Conservation (phyloP, 2,797 vertebrate species). For the Acanthis flammea region DNA sequence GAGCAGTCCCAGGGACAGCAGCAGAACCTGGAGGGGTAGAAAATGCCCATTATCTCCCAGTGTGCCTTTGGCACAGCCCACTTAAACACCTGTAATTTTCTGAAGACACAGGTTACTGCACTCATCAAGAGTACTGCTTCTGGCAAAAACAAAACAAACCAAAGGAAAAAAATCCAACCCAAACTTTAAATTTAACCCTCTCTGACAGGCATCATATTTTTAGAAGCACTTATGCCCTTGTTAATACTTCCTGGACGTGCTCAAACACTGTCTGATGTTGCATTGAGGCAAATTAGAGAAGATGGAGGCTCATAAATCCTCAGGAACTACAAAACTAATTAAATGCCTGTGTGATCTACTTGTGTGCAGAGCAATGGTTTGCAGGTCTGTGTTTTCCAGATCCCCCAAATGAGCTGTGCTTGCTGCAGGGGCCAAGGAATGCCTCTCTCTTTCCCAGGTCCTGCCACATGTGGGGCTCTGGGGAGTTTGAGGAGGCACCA, state of each 20-base stretch:
- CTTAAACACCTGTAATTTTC: slow-evolving; percentile 53
- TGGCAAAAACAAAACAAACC: background rate
- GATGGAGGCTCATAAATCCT: slow-evolving; percentile 7
- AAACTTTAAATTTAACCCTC: slow-evolving; percentile 4
- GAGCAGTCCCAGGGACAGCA: background rate
- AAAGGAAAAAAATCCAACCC: background rate
- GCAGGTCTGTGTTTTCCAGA: background rate
- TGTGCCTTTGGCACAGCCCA: background rate
- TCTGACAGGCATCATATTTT: background rate
- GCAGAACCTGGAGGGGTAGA: slow-evolving; percentile 32
- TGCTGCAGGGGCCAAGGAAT: background rate
- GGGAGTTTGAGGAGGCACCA: background rate
- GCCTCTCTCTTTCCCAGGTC: fast-evolving
- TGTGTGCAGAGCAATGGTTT: background rate
- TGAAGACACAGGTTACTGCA: slow-evolving; percentile 19
- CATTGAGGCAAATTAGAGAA: background rate
- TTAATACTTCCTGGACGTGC: background rate
- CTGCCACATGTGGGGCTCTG: background rate
- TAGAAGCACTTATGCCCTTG: background rate
- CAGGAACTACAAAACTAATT: background rate
- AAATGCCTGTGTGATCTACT: background rate
- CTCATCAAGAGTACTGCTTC: background rate
- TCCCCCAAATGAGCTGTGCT: background rate
- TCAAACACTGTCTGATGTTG: background rate
- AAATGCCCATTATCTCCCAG: slow-evolving; percentile 58